Conservation (phyloP, 2,888 invertebrate species). For the Caenorhabditis sp. region DNA sequence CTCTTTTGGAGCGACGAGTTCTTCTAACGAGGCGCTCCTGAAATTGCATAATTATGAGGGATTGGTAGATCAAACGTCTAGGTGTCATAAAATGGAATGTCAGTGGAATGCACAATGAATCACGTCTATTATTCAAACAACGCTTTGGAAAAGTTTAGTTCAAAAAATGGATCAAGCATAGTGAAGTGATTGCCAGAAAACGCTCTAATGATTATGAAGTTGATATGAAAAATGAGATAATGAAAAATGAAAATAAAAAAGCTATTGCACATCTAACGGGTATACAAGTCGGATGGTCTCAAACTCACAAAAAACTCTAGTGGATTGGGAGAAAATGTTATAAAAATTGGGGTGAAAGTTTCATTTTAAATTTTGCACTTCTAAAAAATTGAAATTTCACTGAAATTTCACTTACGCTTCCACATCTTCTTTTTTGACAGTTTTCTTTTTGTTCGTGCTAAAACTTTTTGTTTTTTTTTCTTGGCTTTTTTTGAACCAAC, state of each 20-base stretch:
- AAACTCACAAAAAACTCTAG: slow-evolving; percentile 16
- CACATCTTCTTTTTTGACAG: slow-evolving; percentile 38
- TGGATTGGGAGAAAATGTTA: slow-evolving; percentile 6
- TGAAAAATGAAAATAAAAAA: slow-evolving; percentile 3
- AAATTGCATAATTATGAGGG: slow-evolving; percentile 32
- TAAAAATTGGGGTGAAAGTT: no score
- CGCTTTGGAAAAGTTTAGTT: slow-evolving; percentile 12
- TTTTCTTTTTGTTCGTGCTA: slow-evolving; percentile 58
- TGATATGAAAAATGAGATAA: background rate
- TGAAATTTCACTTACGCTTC: slow-evolving; percentile 52
- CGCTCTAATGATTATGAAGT: background rate
- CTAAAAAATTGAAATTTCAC: no score
- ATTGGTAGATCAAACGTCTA: background rate
- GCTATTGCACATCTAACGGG: slow-evolving; percentile 38
- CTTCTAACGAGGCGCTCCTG: slow-evolving; percentile 78
- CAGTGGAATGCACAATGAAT: slow-evolving; percentile 52
- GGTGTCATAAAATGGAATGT: slow-evolving; percentile 7
- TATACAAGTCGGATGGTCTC: slow-evolving; percentile 23
- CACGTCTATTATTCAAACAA: slow-evolving; percentile 54
- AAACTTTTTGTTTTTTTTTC: slow-evolving; percentile 14
- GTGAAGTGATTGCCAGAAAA: background rate
- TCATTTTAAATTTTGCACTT: no score
- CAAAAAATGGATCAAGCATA: slow-evolving; percentile 7
- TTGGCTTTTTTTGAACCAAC: slow-evolving; percentile 3
- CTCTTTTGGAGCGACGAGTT: slow-evolving; percentile 71